These are phyloP conservation scores for Netelia melanura DNA, from an alignment of 2,888 invertebrate genomes.

Conservation along the genomic window DNA sequence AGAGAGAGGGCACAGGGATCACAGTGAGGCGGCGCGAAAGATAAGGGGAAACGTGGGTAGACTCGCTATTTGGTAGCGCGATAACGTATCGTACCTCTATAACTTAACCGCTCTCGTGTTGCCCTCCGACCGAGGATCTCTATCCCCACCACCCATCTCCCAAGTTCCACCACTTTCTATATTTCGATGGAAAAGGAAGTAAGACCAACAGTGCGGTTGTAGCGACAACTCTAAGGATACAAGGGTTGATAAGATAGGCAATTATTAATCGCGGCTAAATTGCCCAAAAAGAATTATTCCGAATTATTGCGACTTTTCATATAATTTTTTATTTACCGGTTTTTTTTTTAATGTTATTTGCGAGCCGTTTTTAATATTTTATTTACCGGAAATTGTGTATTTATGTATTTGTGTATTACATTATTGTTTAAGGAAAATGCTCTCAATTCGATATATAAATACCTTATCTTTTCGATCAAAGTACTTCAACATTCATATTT, in stretches of 20 bases:
- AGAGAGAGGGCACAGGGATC: constrained; percentile 58
- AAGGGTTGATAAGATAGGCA: background rate
- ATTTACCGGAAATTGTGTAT: no score
- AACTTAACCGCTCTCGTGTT: constrained; percentile 77
- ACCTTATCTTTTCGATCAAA: no score
- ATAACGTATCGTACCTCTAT: constrained; percentile 80
- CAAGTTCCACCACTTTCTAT: constrained; percentile 46
- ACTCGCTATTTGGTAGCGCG: constrained; percentile 77
- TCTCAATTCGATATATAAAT: no score
- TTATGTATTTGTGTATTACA: no score
- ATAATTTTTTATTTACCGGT: no score
- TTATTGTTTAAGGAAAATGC: no score
- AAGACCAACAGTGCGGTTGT: background rate
- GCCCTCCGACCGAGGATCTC: constrained; percentile 56
- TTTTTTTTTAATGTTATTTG: no score
- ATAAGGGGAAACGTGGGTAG: constrained; percentile 82
- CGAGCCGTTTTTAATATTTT: no score
- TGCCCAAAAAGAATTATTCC: background rate
- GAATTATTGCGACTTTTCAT: background rate
- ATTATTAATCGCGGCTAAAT: background rate
- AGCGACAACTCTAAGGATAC: background rate
- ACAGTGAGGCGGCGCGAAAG: constrained; percentile 71
- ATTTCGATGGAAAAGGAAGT: background rate
- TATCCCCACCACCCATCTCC: constrained; percentile 57
- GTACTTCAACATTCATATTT: no score